Evolutionary conservation across 2,888 invertebrate genomes (phyloP).

Genomic region (Volucella zonaria): DNA sequence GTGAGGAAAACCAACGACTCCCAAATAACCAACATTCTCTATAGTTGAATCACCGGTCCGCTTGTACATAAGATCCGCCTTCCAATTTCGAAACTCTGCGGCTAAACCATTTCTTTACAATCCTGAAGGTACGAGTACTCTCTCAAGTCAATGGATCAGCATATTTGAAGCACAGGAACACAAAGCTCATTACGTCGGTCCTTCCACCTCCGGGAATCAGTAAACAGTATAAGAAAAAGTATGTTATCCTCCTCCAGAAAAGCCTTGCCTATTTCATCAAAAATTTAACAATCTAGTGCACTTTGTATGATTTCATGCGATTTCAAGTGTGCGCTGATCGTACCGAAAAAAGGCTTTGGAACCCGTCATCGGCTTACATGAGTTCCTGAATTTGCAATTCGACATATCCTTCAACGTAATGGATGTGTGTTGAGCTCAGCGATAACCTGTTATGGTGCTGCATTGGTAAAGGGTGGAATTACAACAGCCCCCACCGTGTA

Average conservation of each 20-base stretch:
- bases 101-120: conserved; percentile 83
- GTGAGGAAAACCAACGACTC: conserved; percentile 53
- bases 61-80: conserved; percentile 76
- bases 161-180: conserved; percentile 93
- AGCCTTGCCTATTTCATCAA: conserved; percentile 2
- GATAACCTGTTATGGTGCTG: conserved; percentile 93
- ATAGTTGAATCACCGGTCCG: conserved; percentile 77
- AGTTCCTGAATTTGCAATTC: conserved; percentile 92
- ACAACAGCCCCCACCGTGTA: conserved; percentile 90
- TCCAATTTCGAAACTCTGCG: no score
- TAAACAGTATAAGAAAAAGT: conserved; percentile 89
- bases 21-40: conserved; percentile 77
- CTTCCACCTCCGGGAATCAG: conserved; percentile 95
- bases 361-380: conserved; percentile 92
- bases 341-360: conserved; percentile 89
- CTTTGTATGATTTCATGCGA: conserved; percentile 93
- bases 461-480: conserved; percentile 92
- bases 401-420: conserved; percentile 95
- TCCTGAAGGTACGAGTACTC: conserved; percentile 89
- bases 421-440: conserved; percentile 93
- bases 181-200: conserved; percentile 94
- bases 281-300: conserved; percentile 82
- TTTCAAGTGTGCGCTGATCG: conserved; percentile 90
- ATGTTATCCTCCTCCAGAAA: conserved; percentile 4
- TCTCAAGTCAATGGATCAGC: conserved; percentile 95